These are phyloP conservation scores for Cepaea nemoralis DNA, from an alignment of 1,140 invertebrate genomes.

Conservation along the genomic window DNA sequence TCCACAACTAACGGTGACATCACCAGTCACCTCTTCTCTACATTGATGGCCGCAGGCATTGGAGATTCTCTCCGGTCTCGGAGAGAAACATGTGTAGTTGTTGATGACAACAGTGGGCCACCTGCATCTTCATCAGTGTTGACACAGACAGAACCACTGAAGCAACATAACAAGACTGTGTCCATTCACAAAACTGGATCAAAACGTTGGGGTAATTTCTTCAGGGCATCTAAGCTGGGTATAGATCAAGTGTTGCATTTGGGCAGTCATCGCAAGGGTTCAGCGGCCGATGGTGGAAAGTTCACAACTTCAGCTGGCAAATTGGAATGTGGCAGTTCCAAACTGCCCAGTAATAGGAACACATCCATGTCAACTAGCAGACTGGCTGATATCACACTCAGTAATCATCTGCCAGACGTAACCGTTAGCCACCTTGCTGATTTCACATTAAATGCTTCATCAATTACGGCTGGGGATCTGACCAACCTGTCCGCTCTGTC, in stretches of 20 bases:
- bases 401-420: conserved; percentile 28
- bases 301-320: conserved; percentile 15
- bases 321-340: conserved; percentile 16
- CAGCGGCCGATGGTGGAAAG: background rate
- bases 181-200: conserved; percentile 18
- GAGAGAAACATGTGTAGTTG: background rate
- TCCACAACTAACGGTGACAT: conserved; percentile 2
- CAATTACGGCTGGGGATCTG: background rate
- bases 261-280: background rate
- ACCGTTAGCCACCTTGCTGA: conserved; percentile 35
- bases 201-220: conserved; percentile 36
- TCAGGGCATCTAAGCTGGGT: conserved; percentile 23
- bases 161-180: conserved; percentile 36
- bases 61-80: background rate
- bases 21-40: background rate
- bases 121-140: background rate
- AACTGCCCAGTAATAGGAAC: background rate
- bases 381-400: conserved; percentile 9
- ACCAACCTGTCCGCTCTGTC: conserved; percentile 24
- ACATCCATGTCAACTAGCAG: conserved; percentile 30
- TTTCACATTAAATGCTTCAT: conserved; percentile 11
- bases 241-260: conserved; percentile 34
- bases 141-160: conserved; percentile 19
- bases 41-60: background rate
- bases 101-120: background rate